Conservation (phyloP, 1,140 invertebrate genomes). For the Drosophila lacertosa region DNA sequence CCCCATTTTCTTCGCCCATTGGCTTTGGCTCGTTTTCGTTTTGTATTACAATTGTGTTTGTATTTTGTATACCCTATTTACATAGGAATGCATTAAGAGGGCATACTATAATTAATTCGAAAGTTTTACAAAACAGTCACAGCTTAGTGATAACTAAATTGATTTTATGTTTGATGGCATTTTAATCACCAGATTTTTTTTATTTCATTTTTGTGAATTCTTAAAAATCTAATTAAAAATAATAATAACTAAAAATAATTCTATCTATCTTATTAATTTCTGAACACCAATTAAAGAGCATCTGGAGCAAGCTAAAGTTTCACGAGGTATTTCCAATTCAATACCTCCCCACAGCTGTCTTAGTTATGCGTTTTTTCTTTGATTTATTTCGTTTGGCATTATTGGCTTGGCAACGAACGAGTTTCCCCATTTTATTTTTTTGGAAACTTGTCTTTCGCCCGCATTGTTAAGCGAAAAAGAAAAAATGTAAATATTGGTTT, state of each 20-base stretch:
- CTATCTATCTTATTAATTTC: no score
- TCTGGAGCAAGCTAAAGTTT: neutral
- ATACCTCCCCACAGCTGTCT: neutral
- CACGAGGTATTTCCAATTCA: neutral
- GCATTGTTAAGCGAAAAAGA: constrained; percentile 33
- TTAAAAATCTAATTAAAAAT: no score
- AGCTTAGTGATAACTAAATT: neutral
- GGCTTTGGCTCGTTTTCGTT: constrained; percentile 51
- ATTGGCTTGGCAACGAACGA: constrained; percentile 9
- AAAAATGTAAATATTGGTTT: constrained; percentile 71
- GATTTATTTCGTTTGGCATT: constrained; percentile 19
- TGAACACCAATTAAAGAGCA: no score
- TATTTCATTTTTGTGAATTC: no score
- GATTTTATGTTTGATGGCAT: no score
- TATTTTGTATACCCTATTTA: constrained; percentile 1
- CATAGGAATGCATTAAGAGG: neutral
- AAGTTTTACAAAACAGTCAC: no score
- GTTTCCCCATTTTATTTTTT: constrained; percentile 39
- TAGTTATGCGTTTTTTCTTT: neutral
- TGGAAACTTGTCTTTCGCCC: constrained; percentile 36
- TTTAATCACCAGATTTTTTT: no score
- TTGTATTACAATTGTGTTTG: constrained; percentile 37
- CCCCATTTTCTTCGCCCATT: neutral
- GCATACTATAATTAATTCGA: no score
- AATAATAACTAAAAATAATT: no score